These are phyloP conservation scores for Dicaeum eximium DNA, from an alignment of 2,113 vertebrate genomes.

Conservation along the genomic window DNA sequence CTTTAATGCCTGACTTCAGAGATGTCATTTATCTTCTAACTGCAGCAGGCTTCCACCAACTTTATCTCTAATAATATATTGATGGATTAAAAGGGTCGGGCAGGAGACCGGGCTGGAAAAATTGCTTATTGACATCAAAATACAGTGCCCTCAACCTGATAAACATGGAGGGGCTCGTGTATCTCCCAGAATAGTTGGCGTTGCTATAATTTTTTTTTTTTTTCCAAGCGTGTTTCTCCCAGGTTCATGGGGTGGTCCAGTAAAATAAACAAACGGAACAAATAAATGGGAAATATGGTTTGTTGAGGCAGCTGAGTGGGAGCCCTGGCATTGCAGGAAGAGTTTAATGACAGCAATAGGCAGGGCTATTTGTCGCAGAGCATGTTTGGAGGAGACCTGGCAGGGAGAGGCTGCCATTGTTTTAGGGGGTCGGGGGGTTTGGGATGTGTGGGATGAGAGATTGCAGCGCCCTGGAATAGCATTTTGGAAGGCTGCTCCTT, in stretches of 20 bases:
- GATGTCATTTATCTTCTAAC: slow-evolving; percentile 99
- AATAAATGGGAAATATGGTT: slow-evolving; percentile 76
- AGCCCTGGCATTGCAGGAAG: slow-evolving; percentile 45
- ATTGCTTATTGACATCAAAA: slow-evolving; percentile 99
- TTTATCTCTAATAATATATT: slow-evolving; percentile 99
- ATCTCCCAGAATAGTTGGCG: slow-evolving; percentile 84
- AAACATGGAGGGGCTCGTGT: slow-evolving; percentile 96
- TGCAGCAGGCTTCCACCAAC: slow-evolving; percentile 99
- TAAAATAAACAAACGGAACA: slow-evolving; percentile 76
- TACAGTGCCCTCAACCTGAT: slow-evolving; percentile 99
- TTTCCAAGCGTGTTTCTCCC: slow-evolving; percentile 72
- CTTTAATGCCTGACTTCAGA: slow-evolving; percentile 99
- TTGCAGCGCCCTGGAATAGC: not conserved
- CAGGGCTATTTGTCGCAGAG: not conserved
- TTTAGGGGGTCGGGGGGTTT: not conserved
- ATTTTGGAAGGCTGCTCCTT: slow-evolving; percentile 44
- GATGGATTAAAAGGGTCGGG: slow-evolving; percentile 99
- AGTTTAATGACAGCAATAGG: slow-evolving; percentile 40
- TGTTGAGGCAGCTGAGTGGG: slow-evolving; percentile 42
- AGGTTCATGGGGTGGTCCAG: slow-evolving; percentile 79
- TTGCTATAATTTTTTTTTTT: slow-evolving; percentile 83
- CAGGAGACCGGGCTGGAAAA: slow-evolving; percentile 99
- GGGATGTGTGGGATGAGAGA: not conserved
- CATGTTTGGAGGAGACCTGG: rapidly evolving
- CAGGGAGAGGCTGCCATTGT: slow-evolving; percentile 1